Evolutionary conservation across 2,888 invertebrate species (phyloP).

Genomic region (Strigamia maritima): DNA sequence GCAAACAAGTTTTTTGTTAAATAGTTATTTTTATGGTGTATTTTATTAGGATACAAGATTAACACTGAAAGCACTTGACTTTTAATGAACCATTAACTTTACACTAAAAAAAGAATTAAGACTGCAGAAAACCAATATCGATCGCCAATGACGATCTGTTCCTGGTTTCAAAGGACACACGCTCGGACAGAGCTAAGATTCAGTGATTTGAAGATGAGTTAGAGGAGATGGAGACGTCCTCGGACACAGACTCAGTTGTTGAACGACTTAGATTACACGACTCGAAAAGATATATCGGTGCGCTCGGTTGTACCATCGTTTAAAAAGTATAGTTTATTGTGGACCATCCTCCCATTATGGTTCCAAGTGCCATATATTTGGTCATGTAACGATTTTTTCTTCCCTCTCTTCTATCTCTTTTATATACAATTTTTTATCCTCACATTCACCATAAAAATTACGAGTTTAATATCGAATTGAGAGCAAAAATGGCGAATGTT

Average conservation of each 20-base stretch:
- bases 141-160: neutral
- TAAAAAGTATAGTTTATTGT: conserved; percentile 30
- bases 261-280: conserved; percentile 31
- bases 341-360: conserved; percentile 8
- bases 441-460: neutral
- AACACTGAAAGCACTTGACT: no score
- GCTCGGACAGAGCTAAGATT: conserved; percentile 28
- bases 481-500: conserved; percentile 10
- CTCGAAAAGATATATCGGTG: conserved; percentile 29
- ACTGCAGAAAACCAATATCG: neutral
- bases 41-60: no score
- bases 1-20: no score
- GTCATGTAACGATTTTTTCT: neutral
- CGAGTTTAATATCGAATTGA: conserved; percentile 2
- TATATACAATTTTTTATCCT: neutral
- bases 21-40: no score
- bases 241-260: conserved; percentile 28
- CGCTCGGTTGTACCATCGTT: conserved; percentile 23
- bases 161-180: neutral
- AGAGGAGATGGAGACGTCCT: conserved; percentile 16
- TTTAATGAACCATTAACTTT: neutral
- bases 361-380: conserved; percentile 9
- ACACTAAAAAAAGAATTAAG: neutral
- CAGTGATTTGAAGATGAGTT: conserved; percentile 34
- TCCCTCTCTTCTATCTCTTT: neutral